phyloP scores from a whole-genome alignment of 2,113 vertebrate species.

The Megaptera novaeangliae region DNA sequence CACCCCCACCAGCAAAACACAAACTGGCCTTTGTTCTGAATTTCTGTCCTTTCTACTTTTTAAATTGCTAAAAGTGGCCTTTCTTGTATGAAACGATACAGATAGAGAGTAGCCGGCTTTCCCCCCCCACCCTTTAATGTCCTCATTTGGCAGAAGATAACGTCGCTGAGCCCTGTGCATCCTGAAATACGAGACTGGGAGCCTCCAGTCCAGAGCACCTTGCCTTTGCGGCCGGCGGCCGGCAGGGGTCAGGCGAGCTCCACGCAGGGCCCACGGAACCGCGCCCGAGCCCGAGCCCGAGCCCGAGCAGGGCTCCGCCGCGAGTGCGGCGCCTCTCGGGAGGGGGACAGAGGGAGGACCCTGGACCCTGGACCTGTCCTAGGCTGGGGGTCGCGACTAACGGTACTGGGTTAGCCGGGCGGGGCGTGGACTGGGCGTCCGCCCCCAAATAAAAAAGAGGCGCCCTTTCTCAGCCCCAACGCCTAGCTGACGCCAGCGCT shows the following conservation, averaged over 20 bases:
- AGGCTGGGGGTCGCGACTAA: neutral
- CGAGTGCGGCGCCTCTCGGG: neutral
- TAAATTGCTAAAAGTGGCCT: neutral
- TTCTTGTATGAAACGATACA: neutral
- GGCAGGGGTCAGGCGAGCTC: constrained; percentile 67
- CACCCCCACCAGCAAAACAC: neutral
- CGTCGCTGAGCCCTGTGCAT: neutral
- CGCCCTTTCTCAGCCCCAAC: neutral
- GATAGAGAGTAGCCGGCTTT: neutral
- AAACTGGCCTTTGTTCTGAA: neutral
- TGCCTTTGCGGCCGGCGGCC: neutral
- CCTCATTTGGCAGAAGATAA: neutral
- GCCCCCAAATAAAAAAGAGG: neutral
- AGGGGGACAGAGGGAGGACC: neutral
- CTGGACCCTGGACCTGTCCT: too few relatives aligned
- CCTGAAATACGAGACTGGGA: neutral
- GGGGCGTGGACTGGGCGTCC: neutral
- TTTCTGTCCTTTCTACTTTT: neutral
- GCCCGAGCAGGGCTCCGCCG: accelerated
- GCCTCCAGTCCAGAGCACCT: neutral
- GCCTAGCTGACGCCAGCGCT: neutral
- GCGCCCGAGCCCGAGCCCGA: neutral
- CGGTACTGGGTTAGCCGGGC: accelerated
- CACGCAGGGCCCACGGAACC: neutral
- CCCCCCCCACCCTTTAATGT: neutral